Evolutionary conservation across 2,888 invertebrate genomes (phyloP), one percentile per base, ranked within the genome.

Genomic region (Galerucella pusilla): DNA sequence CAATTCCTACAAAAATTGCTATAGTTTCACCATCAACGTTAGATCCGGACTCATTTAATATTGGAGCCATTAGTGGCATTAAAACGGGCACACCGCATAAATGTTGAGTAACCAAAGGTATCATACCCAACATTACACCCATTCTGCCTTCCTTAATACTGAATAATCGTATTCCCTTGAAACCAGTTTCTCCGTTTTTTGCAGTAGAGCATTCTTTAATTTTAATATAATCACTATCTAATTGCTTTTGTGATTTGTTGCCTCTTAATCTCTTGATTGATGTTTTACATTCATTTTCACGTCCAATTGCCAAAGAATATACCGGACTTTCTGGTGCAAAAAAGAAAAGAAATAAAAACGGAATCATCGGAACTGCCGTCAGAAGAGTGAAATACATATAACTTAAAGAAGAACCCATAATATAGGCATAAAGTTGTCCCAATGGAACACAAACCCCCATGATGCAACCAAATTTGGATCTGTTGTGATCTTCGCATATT

Each of bases 361-460:
- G 61, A n/a, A 70, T 25, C n/a, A 70, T 11, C 1, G 63, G 52
- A 12, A 45, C 14, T 28, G 52, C 46, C 1, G 20, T 59, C 2
- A 76, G 14, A 12, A 76, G 14, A 3, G 76, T 76, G 59, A 73
- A 74, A n/a, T 60, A n/a, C 35, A 59, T 66, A 3, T 71, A 61
- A 20, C 49, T 45, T n/a, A 75, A 71, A 14, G 63, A 46, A 11
- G 71, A 45, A 6, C 75, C 75, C 4, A 71, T 16, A n/a, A 54
- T 35, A 35, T 71, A 75, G 16, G 57, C 25, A 28, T 61, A 71
- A 2, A 75, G 61, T 16, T 67, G 57, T 16, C 75, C 75, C 1
- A 71, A n/a, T 2, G 68, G 68, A 2, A 68, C 2, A 45, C 10
- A 75, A 2, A 68, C 9, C 1, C 54, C 20, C 45, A 75, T 16